Base-by-base conservation (phyloP, 2,797 vertebrate genomes). In the Hafferia zeledoni region DNA sequence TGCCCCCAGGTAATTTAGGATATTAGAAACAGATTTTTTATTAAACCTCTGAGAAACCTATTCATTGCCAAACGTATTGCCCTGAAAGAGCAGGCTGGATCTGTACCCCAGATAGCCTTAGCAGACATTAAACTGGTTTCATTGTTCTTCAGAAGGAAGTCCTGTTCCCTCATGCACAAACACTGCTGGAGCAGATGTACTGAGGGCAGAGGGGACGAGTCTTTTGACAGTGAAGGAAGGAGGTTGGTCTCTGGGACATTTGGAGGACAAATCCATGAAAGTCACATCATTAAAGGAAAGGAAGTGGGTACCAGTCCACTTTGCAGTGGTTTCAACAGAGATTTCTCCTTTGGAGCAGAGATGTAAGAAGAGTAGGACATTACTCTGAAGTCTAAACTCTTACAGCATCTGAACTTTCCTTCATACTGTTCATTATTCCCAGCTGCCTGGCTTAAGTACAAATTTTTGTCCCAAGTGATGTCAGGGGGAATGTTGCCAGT, bases 1-100 rank as follows among this genome's bases (percentile, higher is more conserved):
- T 74, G 85, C 87, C 94, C 93, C 60, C 63, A 83, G 83, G 87
- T 87, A 82, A 79, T 85, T 93, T 76, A 81, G 63, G 68, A 74
- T 96, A 93, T 97, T 95, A 95, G 81, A 96, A 95, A n/a, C 20
- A 79, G 87, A 59, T 39, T 77, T 92, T 94, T 95, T 96, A 94
- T 95, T 96, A 89, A 93, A 93, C 30, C 35, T 70, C 14, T 60
- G 74, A 41, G 64, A 95, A 96, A 68, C 49, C 52, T 75, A 47
- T 81, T 88, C 37, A 56, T 63, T 8, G 1, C 86, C 67, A 94
- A n/a, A 78, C 78, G 20, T 33, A 16, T 63, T 83, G 63, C 80
- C 50, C 37, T 69, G 87, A 64, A 71, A 76, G 55, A 86, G 72
- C 65, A 88, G 69, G 14, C 44, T 93, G 79, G 43, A 59, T 72